Evolutionary conservation across 2,113 vertebrate species (phyloP), one percentile per base, ranked within the genome.

Genomic region (Crotalus viridis): DNA sequence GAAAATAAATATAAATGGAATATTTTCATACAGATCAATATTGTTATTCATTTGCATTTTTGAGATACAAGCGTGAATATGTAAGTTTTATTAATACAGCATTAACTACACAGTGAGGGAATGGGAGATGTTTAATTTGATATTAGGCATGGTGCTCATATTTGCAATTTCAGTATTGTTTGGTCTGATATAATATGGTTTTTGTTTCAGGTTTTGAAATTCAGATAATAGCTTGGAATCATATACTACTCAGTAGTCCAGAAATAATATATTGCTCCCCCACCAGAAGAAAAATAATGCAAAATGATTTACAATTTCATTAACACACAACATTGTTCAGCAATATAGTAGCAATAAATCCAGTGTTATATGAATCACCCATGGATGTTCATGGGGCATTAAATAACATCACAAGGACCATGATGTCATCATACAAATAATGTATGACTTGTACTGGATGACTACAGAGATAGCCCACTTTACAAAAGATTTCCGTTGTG

Each of bases 1-100:
- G 91, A 89, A 87, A 52, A 94, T 43, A 85, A 6, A 93, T 94
- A 69, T 54, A 52, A 64, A 95, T 52, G 91, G 93, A 94, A 88
- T 39, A 57, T 93, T 1, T 91, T 96, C 54, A 0, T 92, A 64
- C 39, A 48, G 51, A 90, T 86, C 88, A 93, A 10, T 87, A 46
- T 39, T 54, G 24, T 61, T 46, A 51, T 86, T 64, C 88, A 93
- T 90, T 52, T 93, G 55, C 85, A 61, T 39, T 55, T 69, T 88
- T 74, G 43, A 61, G 43, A 92, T 51, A 55, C 22, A 55, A 88
- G 21, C 43, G 4, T 43, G 51, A 88, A 61, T 26, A 46, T 61
- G 43, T 64, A 92, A 74, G n/a, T 55, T 74, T 88, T 24, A 88
- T 92, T 55, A 54, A 54, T 69, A 22, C 21, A 39, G 57, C 26